Base-by-base conservation (phyloP, 2,888 invertebrate genomes). In the Agrochola lota region DNA sequence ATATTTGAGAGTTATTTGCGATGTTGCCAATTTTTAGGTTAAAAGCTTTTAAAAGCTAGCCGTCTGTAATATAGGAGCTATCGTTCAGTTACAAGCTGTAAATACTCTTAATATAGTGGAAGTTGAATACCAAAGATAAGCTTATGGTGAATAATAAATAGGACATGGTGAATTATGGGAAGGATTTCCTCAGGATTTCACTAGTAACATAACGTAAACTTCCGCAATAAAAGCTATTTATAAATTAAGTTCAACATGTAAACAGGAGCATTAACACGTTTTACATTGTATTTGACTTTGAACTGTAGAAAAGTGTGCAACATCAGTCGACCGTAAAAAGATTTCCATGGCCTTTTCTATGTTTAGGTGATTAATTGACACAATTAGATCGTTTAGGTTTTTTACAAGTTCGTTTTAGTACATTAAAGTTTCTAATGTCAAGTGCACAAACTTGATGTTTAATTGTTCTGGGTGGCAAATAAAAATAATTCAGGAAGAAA, bases 281-380 rank as follows among this genome's bases (percentile, higher is more conserved):
- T 23, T 70, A 82, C 83, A 83, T 83, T 78, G 86, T 78, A 83
- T 85, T 62, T 85, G 75, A 71, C 86, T 86, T 85, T 81, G 76
- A 85, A 85, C 78, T 82, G 52, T 81, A 60, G 73, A 78, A 78
- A 70, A 79, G 30, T 49, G 74, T 71, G 62, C 64, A 76, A 70
- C 43, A 74, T 80, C 78, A 85, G 40, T 63, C 71, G 71, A 74
- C 68, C 81, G 80, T 83, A 72, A 78, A 83, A 79, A 79, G 78
- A 77, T 81, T 64, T 75, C 78, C 79, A 67, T 87, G 88, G 80
- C 83, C 87, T 81, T 85, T 80, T 83, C 76, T 70, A 66, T 78
- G 62, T 81, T 81, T 77, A 77, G 71, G 74, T 70, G 68, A 84
- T 78, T 69, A 80, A 64, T 82, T 74, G 72, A 71, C 67, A 81